These are phyloP conservation scores for Hyperoplus immaculatus DNA, from an alignment of 2,797 vertebrate species.

Conservation along the genomic window DNA sequence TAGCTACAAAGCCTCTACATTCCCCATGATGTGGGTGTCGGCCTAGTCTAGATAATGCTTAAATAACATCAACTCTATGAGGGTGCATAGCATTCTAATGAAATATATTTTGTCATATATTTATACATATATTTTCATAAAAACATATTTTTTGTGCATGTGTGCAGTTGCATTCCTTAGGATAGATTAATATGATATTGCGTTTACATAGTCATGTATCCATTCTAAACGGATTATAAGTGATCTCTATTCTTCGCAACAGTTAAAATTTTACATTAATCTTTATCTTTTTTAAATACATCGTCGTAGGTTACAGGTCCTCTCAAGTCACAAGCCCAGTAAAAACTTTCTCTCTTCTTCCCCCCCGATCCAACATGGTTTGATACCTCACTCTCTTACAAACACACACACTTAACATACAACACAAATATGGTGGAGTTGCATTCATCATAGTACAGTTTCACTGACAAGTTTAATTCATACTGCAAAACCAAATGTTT, in stretches of 20 bases:
- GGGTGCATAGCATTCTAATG: conserved; percentile 93
- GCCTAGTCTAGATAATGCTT: conserved; percentile 89
- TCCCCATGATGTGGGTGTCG: conserved; percentile 91
- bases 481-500: conserved; percentile 7
- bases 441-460: conserved; percentile 38
- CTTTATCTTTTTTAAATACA: conserved; percentile 76
- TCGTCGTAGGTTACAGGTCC: conserved; percentile 70
- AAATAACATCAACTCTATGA: conserved; percentile 91
- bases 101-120: conserved; percentile 89
- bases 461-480: conserved; percentile 24
- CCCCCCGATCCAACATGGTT: conserved; percentile 34
- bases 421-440: background rate
- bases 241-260: conserved; percentile 86
- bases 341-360: conserved; percentile 51
- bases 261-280: conserved; percentile 85
- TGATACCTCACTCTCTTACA: conserved; percentile 22
- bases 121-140: conserved; percentile 90
- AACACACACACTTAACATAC: conserved; percentile 20
- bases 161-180: conserved; percentile 91
- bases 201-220: conserved; percentile 89
- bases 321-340: conserved; percentile 70
- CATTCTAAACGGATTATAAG: conserved; percentile 88
- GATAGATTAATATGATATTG: conserved; percentile 90
- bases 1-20: conserved; percentile 97
- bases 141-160: conserved; percentile 89